These are phyloP conservation scores for Caenorhabditis zanzibari DNA, from an alignment of 2,888 invertebrate genomes.

Conservation along the genomic window DNA sequence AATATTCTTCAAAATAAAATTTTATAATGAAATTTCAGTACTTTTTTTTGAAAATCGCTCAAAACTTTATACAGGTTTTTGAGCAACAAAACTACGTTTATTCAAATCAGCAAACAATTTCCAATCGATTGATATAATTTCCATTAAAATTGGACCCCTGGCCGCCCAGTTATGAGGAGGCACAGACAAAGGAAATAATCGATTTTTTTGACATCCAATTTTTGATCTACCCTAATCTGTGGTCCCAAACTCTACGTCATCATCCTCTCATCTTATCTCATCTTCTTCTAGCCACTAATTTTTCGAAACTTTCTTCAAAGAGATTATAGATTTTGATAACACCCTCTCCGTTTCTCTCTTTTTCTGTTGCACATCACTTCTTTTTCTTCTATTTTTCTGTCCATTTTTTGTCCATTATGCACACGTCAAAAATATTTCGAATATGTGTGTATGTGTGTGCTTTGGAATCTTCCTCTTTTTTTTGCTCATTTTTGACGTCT, in stretches of 20 bases:
- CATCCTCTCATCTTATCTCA: not conserved
- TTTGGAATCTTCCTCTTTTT: slow-evolving; percentile 28
- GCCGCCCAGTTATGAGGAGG: too few species aligned
- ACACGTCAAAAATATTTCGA: slow-evolving; percentile 37
- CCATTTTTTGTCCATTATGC: slow-evolving; percentile 39
- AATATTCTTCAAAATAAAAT: too few species aligned
- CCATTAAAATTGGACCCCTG: too few species aligned
- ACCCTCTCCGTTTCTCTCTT: slow-evolving; percentile 4
- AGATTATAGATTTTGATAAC: slow-evolving; percentile 30
- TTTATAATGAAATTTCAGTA: too few species aligned
- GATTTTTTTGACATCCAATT: too few species aligned
- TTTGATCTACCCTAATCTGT: too few species aligned
- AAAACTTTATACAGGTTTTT: too few species aligned
- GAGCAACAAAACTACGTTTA: too few species aligned
- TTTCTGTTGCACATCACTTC: not conserved
- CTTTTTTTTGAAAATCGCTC: too few species aligned
- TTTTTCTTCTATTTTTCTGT: not conserved
- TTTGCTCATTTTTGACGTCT: slow-evolving; percentile 11
- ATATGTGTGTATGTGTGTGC: slow-evolving; percentile 10
- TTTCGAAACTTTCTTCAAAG: not conserved
- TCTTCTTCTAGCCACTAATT: not conserved
- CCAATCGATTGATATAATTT: too few species aligned
- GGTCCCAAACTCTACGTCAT: not conserved
- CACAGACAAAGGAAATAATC: too few species aligned
- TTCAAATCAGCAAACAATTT: too few species aligned